Percentiles rank a stretch among this genome's conserved stretches.
Conservation (phyloP, 2,113 vertebrate genomes). For the Eira barbara region DNA sequence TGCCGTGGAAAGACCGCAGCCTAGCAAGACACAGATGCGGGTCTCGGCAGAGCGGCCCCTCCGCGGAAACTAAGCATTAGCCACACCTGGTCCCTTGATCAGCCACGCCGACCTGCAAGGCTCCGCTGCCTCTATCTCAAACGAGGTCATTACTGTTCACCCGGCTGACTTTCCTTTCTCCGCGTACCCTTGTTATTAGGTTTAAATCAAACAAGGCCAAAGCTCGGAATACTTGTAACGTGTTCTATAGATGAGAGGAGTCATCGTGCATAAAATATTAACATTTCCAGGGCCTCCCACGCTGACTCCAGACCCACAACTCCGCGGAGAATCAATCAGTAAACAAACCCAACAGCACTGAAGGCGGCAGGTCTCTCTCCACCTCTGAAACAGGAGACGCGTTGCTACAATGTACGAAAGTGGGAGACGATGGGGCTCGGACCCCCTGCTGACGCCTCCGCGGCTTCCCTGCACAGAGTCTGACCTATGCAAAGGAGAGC, state of each 20-base stretch:
- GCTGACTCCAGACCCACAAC: neutral
- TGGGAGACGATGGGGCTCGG: fast-evolving
- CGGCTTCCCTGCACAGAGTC: neutral
- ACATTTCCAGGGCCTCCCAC: neutral
- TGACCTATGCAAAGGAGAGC: neutral
- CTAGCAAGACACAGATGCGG: fast-evolving
- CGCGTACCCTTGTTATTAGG: neutral
- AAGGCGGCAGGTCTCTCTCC: fast-evolving
- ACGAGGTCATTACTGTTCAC: neutral
- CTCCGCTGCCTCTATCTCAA: neutral
- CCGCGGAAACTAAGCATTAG: fast-evolving
- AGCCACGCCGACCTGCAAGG: neutral
- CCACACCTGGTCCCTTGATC: neutral
- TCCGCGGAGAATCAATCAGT: fast-evolving
- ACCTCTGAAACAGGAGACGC: neutral
- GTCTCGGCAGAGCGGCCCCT: neutral
- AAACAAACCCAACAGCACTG: fast-evolving
- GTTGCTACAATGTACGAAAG: fast-evolving
- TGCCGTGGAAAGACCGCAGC: neutral
- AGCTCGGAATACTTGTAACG: neutral
- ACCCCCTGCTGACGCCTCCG: fast-evolving
- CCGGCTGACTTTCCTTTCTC: neutral
- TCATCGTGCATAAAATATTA: neutral
- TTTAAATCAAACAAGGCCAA: neutral
- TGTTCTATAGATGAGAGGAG: neutral